A percentile compares a stretch with the other conserved stretches of the same genome.
phyloP scores from a whole-genome alignment of 1,140 invertebrate genomes.

The Drosophila pallidifrons region DNA sequence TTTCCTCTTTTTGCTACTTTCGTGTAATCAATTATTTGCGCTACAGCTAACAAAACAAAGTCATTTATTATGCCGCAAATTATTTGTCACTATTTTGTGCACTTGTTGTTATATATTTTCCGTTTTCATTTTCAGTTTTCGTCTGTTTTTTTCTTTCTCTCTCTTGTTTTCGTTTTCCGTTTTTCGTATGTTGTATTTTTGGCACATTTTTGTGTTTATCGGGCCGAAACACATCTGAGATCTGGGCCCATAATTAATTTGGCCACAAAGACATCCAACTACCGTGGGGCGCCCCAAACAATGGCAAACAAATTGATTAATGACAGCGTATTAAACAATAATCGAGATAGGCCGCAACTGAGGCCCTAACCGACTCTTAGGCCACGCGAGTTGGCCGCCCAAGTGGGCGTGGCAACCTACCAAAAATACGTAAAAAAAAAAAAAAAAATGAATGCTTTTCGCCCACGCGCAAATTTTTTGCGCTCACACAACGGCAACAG shows the following conservation, averaged over 20 bases:
- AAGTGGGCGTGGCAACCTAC: constrained; percentile 12
- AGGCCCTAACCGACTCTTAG: constrained; percentile 29
- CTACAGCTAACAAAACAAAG: constrained; percentile 66
- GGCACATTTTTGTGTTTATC: constrained; percentile 62
- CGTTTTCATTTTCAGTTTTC: constrained; percentile 32
- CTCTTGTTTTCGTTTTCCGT: constrained; percentile 19
- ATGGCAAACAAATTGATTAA: constrained; percentile 83
- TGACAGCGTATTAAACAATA: constrained; percentile 82
- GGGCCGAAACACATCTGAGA: constrained; percentile 54
- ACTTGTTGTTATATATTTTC: constrained; percentile 59
- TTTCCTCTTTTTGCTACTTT: constrained; percentile 29
- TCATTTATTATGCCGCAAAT: constrained; percentile 77
- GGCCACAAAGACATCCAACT: constrained; percentile 61
- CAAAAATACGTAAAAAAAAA: constrained; percentile 1
- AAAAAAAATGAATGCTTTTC: constrained; percentile 25
- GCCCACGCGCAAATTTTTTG: constrained; percentile 62
- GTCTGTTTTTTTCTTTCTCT: background rate
- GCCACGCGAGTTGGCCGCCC: background rate
- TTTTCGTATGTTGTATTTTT: constrained; percentile 19
- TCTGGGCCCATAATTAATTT: constrained; percentile 76
- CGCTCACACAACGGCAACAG: constrained; percentile 27
- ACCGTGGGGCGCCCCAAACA: constrained; percentile 64
- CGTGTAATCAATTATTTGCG: constrained; percentile 67
- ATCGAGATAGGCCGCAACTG: constrained; percentile 71
- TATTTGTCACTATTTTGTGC: constrained; percentile 78